Percentiles rank a stretch among this genome's conserved stretches.
phyloP scores from a whole-genome alignment of 1,140 invertebrate species.

The Protaetia brevitarsis region DNA sequence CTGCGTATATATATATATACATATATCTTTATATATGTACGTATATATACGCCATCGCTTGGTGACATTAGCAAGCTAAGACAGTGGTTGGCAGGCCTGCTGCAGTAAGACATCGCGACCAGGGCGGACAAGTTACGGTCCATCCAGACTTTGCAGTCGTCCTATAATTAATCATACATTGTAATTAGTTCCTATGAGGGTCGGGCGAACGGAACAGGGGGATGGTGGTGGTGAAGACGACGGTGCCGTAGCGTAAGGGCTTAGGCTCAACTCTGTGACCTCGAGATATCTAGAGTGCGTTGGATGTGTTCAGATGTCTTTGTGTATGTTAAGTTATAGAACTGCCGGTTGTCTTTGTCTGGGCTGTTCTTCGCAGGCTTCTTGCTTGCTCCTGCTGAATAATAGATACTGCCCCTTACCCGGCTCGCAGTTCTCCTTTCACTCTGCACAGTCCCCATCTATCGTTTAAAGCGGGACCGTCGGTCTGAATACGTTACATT shows the following conservation, averaged over 20 bases:
- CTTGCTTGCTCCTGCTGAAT: slow-evolving; percentile 24
- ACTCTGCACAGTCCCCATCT: slow-evolving; percentile 8
- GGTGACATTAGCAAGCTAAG: slow-evolving; percentile 49
- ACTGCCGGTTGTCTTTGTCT: slow-evolving; percentile 19
- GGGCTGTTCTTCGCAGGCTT: slow-evolving; percentile 25
- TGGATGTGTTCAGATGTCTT: slow-evolving; percentile 22
- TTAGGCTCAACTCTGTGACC: slow-evolving; percentile 20
- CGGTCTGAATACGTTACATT: slow-evolving; percentile 15
- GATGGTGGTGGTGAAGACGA: background rate
- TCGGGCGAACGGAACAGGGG: slow-evolving; percentile 6
- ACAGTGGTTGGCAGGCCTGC: slow-evolving; percentile 45
- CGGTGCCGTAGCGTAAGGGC: slow-evolving; percentile 1
- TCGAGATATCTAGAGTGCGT: slow-evolving; percentile 26
- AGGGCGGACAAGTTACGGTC: slow-evolving; percentile 41
- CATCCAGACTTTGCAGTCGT: slow-evolving; percentile 43
- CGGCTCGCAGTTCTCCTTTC: background rate
- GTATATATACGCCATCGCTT: slow-evolving; percentile 33
- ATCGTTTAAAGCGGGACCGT: slow-evolving; percentile 17
- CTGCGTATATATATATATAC: background rate
- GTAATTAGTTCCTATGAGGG: slow-evolving; percentile 47
- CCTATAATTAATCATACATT: slow-evolving; percentile 49
- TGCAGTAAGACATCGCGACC: slow-evolving; percentile 44
- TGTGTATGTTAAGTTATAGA: slow-evolving; percentile 23
- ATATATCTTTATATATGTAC: background rate
- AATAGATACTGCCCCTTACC: slow-evolving; percentile 17